These are phyloP conservation scores for Pitta sordida DNA, from an alignment of 2,113 vertebrate genomes.

Conservation along the genomic window DNA sequence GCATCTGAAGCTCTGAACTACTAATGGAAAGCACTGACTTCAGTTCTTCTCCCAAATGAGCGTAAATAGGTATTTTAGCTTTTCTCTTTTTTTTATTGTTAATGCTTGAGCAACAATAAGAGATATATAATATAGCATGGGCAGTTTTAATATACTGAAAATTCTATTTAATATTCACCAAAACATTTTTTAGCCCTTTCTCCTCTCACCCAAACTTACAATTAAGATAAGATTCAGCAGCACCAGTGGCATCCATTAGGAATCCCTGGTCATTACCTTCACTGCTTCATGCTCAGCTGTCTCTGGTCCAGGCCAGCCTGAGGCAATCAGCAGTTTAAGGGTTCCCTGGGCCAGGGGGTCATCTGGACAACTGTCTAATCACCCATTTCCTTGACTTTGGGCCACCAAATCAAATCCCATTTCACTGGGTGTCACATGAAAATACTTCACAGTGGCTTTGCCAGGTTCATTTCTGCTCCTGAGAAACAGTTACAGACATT, in stretches of 20 bases:
- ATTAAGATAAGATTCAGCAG: background rate
- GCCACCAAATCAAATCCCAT: background rate
- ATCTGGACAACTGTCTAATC: background rate
- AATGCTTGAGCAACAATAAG: background rate
- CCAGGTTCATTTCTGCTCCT: background rate
- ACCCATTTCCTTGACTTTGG: background rate
- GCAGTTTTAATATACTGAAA: background rate
- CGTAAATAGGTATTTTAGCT: background rate
- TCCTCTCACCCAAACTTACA: background rate
- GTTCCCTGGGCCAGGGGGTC: background rate
- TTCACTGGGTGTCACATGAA: background rate
- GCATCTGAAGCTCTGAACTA: background rate
- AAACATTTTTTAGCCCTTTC: background rate
- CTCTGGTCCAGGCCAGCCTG: background rate
- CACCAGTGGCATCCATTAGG: background rate
- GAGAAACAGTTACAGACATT: background rate
- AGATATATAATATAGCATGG: background rate
- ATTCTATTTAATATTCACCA: background rate
- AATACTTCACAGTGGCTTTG: background rate
- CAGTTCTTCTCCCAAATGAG: background rate
- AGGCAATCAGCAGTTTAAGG: background rate
- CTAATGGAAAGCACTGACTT: background rate
- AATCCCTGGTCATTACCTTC: background rate
- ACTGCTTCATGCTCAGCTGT: background rate
- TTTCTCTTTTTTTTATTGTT: background rate